Evolutionary conservation across 2,888 invertebrate species (phyloP), one percentile per base, ranked within the genome.

Genomic region (Zootermopsis nevadensis): DNA sequence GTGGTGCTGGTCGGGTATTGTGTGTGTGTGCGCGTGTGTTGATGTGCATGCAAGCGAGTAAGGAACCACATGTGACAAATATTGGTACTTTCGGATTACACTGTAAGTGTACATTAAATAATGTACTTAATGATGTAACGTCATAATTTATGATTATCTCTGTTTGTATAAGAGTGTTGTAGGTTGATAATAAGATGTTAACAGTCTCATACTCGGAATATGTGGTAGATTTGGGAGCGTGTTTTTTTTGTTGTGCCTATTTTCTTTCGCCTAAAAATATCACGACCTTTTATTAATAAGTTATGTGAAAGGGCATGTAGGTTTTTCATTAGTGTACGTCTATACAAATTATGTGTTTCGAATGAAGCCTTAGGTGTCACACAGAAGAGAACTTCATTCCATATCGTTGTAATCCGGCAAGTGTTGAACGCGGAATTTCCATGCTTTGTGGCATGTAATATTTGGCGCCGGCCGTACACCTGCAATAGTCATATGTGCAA

Each of bases 241-340:
- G 42, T 80, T 80, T 83, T 82, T 82, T 27, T 67, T 12, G 42
- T 33, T 80, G 81, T 82, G 76, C 83, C 83, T 84, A 82, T 84
- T 85, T 85, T 84, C 80, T 83, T 83, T 77, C 74, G 55, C 82
- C 85, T 85, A 85, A 84, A 85, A 85, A 85, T 85, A 85, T 82
- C 83, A 81, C 77, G 74, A 82, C 82, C 82, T 84, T 82, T 82
- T 80, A 60, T 79, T 82, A 79, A 67, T 74, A 81, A 74, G 69
- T 74, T 80, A 82, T 74, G 69, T 79, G 33, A 80, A 82, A 84
- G 79, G 66, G 35, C 80, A 66, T 12, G 38, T 24, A 74, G 24
- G 74, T 24, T 7, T 74, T 38, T 38, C 22, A n/a, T 38, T 33
- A 38, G 7, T 10, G n/a, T 24, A 74, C 6, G 10, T 38, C 60